Evolutionary conservation across 2,888 invertebrate species (phyloP).

Genomic region (Tetanocera ferruginea): DNA sequence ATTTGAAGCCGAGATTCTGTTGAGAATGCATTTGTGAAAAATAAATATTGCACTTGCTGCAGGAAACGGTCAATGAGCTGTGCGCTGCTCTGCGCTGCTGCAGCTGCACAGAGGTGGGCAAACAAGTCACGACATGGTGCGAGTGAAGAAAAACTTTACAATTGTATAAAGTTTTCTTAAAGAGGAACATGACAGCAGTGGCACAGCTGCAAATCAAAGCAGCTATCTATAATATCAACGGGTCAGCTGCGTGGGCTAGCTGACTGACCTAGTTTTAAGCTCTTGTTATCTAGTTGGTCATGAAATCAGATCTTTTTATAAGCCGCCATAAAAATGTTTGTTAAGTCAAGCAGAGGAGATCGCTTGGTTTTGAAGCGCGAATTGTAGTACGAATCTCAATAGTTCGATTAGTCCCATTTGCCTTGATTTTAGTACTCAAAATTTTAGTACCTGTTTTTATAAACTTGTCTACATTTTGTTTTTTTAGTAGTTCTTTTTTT

Average conservation of each 20-base stretch:
- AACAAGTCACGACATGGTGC: neutral
- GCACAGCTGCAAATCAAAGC: neutral
- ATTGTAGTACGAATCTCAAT: too few species aligned
- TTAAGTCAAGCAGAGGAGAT: too few species aligned
- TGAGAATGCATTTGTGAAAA: constrained; percentile 27
- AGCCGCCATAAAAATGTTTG: too few species aligned
- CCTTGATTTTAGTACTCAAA: too few species aligned
- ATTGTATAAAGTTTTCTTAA: neutral
- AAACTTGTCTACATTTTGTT: too few species aligned
- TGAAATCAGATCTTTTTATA: too few species aligned
- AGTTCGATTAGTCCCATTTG: too few species aligned
- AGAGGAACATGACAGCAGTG: neutral
- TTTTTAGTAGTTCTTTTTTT: too few species aligned
- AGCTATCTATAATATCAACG: neutral
- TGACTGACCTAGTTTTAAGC: too few species aligned
- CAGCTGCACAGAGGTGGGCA: constrained; percentile 6
- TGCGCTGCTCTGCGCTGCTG: neutral
- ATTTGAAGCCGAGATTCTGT: constrained; percentile 47
- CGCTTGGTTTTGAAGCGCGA: too few species aligned
- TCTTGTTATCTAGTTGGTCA: too few species aligned
- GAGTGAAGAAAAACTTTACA: neutral
- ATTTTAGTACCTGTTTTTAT: too few species aligned
- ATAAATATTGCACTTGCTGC: constrained; percentile 43
- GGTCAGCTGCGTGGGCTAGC: neutral
- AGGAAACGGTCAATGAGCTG: constrained; percentile 23